Conservation (phyloP, 2,113 vertebrate species). For the Fukomys damarensis region DNA sequence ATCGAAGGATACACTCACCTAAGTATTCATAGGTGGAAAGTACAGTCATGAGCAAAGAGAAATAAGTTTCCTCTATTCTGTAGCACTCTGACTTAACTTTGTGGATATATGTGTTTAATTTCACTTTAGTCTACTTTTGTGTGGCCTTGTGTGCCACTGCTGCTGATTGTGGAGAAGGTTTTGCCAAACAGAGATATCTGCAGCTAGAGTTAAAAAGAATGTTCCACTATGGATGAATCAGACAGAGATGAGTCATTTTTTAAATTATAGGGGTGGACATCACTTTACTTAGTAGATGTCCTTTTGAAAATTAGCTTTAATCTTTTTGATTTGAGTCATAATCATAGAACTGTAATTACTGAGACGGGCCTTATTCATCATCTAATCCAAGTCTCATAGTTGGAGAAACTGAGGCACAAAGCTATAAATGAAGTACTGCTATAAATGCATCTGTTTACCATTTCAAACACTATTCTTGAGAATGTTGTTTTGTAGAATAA, state of each 20-base stretch:
- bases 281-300: conserved; percentile 64
- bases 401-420: conserved; percentile 34
- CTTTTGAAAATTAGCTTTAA: conserved; percentile 70
- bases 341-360: conserved; percentile 38
- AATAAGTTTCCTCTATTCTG: neutral
- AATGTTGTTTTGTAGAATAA: neutral
- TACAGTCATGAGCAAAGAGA: neutral
- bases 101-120: neutral
- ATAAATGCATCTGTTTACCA: neutral
- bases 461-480: neutral
- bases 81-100: neutral
- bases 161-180: neutral
- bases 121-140: neutral
- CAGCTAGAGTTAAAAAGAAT: conserved; percentile 12
- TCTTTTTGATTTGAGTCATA: conserved; percentile 58
- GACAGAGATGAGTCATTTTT: conserved; percentile 66
- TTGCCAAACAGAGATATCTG: neutral
- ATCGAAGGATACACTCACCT: neutral
- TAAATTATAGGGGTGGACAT: conserved; percentile 62
- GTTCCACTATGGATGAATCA: conserved; percentile 44
- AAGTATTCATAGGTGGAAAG: neutral
- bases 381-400: neutral
- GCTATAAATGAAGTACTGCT: neutral
- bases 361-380: neutral
- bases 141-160: neutral